Percentiles rank a stretch among this genome's conserved stretches.
Conservation (phyloP, 2,113 vertebrate genomes). For the Petrocephalus microphthalmus region DNA sequence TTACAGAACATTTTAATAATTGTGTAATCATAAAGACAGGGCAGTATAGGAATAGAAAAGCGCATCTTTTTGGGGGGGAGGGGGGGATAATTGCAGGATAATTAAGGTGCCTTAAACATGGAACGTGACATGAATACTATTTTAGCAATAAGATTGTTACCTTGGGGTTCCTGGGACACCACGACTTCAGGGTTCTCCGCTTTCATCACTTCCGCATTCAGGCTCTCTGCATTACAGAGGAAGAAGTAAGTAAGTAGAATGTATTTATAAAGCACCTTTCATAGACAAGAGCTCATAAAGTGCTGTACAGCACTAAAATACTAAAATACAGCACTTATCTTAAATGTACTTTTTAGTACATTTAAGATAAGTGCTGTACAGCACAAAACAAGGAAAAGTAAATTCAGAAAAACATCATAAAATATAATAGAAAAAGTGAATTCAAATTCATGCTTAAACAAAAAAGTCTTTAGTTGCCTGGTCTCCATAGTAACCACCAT, state of each 20-base stretch:
- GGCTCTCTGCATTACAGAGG: slow-evolving; percentile 69
- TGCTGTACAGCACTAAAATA: too few relatives aligned
- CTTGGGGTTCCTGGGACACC: slow-evolving; percentile 83
- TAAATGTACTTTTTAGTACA: too few relatives aligned
- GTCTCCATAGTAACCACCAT: background rate
- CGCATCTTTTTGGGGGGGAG: background rate
- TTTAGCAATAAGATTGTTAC: slow-evolving; percentile 46
- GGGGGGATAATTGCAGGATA: background rate
- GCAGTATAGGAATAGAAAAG: background rate
- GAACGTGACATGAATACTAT: background rate
- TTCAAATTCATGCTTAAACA: too few relatives aligned
- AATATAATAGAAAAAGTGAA: too few relatives aligned
- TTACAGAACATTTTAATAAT: background rate
- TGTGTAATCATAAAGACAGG: background rate
- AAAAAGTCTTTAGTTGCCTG: too few relatives aligned
- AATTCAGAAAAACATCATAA: too few relatives aligned
- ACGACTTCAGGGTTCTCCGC: slow-evolving; percentile 80
- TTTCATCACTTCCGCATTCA: slow-evolving; percentile 79
- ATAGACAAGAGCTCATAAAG: too few relatives aligned
- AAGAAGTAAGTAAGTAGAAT: too few relatives aligned
- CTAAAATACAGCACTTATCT: too few relatives aligned
- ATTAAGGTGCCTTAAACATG: background rate
- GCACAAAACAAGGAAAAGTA: too few relatives aligned
- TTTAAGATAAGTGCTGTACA: too few relatives aligned
- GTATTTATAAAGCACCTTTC: too few relatives aligned